These are phyloP conservation scores for Brachionus paranguensis DNA, from an alignment of 1,140 invertebrate species.

Conservation along the genomic window DNA sequence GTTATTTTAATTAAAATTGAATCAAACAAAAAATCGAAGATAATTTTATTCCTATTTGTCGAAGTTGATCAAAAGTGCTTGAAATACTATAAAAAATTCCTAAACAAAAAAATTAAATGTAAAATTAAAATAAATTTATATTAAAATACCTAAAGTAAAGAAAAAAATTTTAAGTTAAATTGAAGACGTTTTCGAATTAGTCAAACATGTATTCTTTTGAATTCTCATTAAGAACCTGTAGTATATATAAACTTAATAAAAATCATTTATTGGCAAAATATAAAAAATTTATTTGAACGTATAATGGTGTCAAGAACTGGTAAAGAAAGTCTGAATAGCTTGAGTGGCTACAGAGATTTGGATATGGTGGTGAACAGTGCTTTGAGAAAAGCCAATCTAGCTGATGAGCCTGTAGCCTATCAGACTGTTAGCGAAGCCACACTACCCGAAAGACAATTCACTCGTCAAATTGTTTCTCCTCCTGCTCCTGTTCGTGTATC, in stretches of 20 bases:
- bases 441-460: not conserved
- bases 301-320: not conserved
- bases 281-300: not conserved
- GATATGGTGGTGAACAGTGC: not conserved
- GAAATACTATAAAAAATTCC: not conserved
- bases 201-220: not conserved
- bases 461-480: not conserved
- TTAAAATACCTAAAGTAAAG: constrained; percentile 15
- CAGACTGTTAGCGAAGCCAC: not conserved
- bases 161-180: constrained; percentile 32
- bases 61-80: not conserved
- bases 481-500: not conserved
- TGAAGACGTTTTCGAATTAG: not conserved
- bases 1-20: not conserved
- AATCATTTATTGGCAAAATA: not conserved
- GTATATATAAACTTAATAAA: not conserved
- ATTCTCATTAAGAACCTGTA: not conserved
- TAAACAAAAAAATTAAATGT: not conserved
- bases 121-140: not conserved
- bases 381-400: not conserved
- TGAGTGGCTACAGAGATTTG: not conserved
- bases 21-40: not conserved
- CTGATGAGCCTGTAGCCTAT: constrained; percentile 13
- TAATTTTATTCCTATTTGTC: not conserved
- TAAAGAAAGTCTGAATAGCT: not conserved